Evolutionary conservation across 2,113 vertebrate genomes (phyloP), one percentile per base, ranked within the genome.

Genomic region (Tringa solitaria): DNA sequence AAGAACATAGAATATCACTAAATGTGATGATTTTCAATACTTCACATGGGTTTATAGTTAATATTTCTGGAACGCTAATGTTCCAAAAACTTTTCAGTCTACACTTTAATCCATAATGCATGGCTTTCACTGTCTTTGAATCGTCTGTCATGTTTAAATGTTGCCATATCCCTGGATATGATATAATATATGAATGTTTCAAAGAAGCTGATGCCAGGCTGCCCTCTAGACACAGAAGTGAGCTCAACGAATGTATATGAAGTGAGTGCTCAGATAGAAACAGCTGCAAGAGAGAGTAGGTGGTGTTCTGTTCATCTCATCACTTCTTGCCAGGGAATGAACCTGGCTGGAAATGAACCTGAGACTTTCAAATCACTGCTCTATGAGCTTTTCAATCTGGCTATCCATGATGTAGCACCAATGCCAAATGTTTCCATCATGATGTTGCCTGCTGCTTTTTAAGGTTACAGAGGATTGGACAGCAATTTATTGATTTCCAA

Each of bases 141-240:
- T 94, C 17, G 3, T 91, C 64, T 69, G 41, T 65, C 94, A 73
- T 83, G 50, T 80, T 87, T 87, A 87, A 94, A 69, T 73, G 59
- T 68, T 90, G 57, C 75, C 43, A 7, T 63, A 69, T 61, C 57
- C 54, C 50, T 90, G 79, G 53, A 39, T 91, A n/a, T 73, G 78
- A 41, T 53, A 63, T 65, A 57, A 76, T 83, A 37, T 1, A 17
- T 51, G 32, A 65, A 39, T n/a, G 16, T 57, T 93, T 90, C 39
- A 67, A 85, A 77, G 78, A 90, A 91, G 56, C 46, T 95, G 91
- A 19, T 94, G 82, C 70, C 92, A 95, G 84, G 74, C 89, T 96
- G 95, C 95, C 95, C 95, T 90, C 92, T 95, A 96, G 95, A 87
- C 75, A 77, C 78, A 82, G 87, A 76, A 96, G 69, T 22, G 48